Evolutionary conservation across 1,140 invertebrate species (phyloP).

Genomic region (Chlorops oryzae): DNA sequence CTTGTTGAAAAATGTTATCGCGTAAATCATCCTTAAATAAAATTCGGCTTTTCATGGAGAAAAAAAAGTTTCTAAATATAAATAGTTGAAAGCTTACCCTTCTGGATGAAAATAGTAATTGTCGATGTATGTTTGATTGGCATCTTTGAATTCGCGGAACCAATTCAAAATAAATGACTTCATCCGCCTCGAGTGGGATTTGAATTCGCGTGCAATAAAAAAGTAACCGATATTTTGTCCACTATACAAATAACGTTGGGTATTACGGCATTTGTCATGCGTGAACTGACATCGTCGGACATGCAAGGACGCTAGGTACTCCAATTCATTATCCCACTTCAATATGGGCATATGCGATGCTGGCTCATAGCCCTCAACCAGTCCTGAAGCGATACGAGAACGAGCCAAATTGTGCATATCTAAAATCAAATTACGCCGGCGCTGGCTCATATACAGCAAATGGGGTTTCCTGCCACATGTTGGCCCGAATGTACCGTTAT

Average conservation of each 20-base stretch:
- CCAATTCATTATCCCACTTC: conserved; percentile 39
- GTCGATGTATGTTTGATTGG: conserved; percentile 37
- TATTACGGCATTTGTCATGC: conserved; percentile 40
- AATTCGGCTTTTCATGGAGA: too few species aligned
- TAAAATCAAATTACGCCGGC: conserved; percentile 31
- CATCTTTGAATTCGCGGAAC: conserved; percentile 37
- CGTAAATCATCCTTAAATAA: too few species aligned
- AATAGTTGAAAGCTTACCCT: too few species aligned
- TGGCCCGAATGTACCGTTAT: conserved; percentile 26
- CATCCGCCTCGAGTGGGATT: conserved; percentile 39
- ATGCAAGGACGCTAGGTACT: conserved; percentile 33
- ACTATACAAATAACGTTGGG: conserved; percentile 25
- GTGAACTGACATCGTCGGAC: conserved; percentile 33
- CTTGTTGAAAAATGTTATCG: too few species aligned
- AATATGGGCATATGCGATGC: conserved; percentile 35
- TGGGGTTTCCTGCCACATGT: conserved; percentile 30
- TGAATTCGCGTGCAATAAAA: conserved; percentile 38
- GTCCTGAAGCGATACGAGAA: conserved; percentile 27
- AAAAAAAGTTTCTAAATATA: too few species aligned
- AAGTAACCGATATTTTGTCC: conserved; percentile 44
- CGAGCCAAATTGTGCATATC: conserved; percentile 41
- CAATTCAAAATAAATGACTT: conserved; percentile 39
- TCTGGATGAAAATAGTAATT: conserved; percentile 31
- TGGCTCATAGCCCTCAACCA: conserved; percentile 26
- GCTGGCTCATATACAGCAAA: conserved; percentile 32